Evolutionary conservation across 2,113 vertebrate species (phyloP).

Genomic region (Boulengeromyrus knoepffleri): DNA sequence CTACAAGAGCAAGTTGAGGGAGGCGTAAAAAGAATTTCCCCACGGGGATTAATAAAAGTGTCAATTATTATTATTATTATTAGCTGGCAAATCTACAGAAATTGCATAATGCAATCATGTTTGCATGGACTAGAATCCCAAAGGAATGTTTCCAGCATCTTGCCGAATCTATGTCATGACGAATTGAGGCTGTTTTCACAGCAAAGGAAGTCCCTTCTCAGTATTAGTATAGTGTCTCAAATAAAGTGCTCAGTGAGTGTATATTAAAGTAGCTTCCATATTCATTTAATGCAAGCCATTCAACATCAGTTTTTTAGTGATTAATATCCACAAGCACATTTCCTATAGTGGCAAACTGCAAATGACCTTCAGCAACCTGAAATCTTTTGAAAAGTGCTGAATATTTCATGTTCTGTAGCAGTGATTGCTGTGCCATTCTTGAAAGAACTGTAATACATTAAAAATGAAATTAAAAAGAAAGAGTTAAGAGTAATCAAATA

Average conservation of each 20-base stretch:
- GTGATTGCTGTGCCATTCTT: neutral
- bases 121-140: neutral
- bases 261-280: neutral
- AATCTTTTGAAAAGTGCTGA: neutral
- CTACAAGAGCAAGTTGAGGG: no score
- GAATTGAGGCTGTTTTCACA: neutral
- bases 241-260: neutral
- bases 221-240: neutral
- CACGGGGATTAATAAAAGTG: no score
- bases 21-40: no score
- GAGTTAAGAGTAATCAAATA: neutral
- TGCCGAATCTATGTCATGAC: neutral
- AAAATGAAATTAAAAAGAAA: neutral
- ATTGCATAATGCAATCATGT: neutral
- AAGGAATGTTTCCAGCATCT: neutral
- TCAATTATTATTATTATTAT: no score
- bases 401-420: neutral
- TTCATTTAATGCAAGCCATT: neutral
- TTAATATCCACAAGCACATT: neutral
- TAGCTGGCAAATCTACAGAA: neutral
- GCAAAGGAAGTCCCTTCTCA: neutral
- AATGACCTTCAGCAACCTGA: neutral
- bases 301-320: neutral
- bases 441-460: neutral
- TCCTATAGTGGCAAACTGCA: neutral